Percentiles rank a stretch among this genome's conserved stretches.
phyloP scores from a whole-genome alignment of 2,888 invertebrate genomes.

The Athalia circularis region DNA sequence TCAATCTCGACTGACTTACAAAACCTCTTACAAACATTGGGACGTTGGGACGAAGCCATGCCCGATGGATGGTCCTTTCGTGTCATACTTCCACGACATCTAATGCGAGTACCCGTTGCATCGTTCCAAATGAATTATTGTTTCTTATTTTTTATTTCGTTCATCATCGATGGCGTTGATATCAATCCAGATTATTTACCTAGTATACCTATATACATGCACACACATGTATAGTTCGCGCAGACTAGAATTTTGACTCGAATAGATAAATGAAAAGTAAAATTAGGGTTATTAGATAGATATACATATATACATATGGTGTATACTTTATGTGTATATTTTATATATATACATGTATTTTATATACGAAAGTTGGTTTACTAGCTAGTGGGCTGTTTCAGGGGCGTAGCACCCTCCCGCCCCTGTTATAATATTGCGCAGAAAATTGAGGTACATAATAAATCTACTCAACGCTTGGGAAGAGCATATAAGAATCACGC shows the following conservation, averaged over 20 bases:
- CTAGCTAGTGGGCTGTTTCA: constrained; percentile 19
- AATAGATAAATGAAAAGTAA: constrained; percentile 38
- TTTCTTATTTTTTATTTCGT: too few relatives aligned
- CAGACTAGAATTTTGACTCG: neutral
- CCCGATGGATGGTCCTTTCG: neutral
- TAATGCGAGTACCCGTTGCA: neutral
- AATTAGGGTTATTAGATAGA: constrained; percentile 21
- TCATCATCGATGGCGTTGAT: too few relatives aligned
- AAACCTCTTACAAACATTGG: neutral
- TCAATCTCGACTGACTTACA: too few relatives aligned
- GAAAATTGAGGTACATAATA: neutral
- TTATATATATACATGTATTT: constrained; percentile 30
- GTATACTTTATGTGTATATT: constrained; percentile 28
- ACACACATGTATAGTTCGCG: neutral
- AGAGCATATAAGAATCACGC: neutral
- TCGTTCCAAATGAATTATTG: neutral
- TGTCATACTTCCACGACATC: neutral
- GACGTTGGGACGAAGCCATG: neutral
- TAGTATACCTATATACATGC: too few relatives aligned
- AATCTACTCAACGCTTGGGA: neutral
- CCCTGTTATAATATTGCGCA: neutral
- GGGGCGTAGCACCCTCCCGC: constrained; percentile 2
- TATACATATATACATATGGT: neutral
- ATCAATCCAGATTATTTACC: too few relatives aligned
- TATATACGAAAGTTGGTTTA: constrained; percentile 27